These are phyloP conservation scores for Tadarida brasiliensis DNA, from an alignment of 2,797 vertebrate genomes.

Conservation along the genomic window DNA sequence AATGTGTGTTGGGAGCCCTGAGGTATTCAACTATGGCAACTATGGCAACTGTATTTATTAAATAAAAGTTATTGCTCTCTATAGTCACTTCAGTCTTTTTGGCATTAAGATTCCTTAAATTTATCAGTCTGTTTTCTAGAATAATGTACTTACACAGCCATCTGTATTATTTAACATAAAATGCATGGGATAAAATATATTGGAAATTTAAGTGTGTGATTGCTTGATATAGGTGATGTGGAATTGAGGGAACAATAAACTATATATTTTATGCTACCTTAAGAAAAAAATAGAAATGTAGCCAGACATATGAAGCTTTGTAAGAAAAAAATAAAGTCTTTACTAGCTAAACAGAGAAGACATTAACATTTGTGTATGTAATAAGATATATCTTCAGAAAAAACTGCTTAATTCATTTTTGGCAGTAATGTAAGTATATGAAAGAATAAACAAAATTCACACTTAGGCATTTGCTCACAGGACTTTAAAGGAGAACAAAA, in stretches of 20 bases:
- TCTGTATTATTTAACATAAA: constrained; percentile 13
- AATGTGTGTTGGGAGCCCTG: background rate
- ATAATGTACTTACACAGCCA: background rate
- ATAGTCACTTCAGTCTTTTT: background rate
- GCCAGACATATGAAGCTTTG: background rate
- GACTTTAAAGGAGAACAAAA: background rate
- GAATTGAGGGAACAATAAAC: background rate
- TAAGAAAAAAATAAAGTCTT: constrained; percentile 12
- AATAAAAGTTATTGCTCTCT: background rate
- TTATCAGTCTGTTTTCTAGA: background rate
- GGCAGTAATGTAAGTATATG: background rate
- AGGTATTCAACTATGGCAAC: background rate
- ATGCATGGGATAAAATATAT: background rate
- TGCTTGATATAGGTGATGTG: background rate
- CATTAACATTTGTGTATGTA: background rate
- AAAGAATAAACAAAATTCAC: constrained; percentile 3
- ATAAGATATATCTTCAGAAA: background rate
- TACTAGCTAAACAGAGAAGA: background rate
- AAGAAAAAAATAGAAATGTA: background rate
- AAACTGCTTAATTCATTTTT: background rate
- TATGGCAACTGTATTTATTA: background rate
- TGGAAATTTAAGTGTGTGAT: background rate
- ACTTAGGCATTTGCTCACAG: background rate
- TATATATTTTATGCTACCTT: background rate
- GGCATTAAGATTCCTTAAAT: background rate